These are phyloP conservation scores for Romanogobio albipinnatus DNA, from an alignment of 2,113 vertebrate genomes.

Conservation along the genomic window DNA sequence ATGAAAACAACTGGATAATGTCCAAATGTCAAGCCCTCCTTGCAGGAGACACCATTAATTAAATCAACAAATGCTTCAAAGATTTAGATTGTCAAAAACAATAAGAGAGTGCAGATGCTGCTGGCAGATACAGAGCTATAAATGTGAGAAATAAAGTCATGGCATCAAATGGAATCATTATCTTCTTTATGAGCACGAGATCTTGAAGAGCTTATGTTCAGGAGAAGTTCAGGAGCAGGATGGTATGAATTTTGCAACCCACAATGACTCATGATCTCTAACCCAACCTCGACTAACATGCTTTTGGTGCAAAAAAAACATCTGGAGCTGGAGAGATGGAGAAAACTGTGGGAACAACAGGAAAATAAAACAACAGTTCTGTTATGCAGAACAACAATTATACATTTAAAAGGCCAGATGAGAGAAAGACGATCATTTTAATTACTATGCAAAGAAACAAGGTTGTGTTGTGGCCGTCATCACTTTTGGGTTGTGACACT, in stretches of 20 bases:
- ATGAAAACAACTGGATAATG: background rate
- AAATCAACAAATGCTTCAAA: slow-evolving; percentile 31
- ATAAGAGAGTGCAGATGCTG: slow-evolving; percentile 46
- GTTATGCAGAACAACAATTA: background rate
- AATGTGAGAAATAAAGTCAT: background rate
- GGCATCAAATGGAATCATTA: slow-evolving; percentile 4
- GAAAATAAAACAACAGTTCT: slow-evolving; percentile 25
- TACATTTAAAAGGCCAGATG: slow-evolving; percentile 8
- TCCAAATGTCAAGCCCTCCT: background rate
- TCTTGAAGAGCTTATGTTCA: slow-evolving; percentile 35
- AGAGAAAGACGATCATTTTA: slow-evolving; percentile 28
- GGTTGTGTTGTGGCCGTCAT: background rate
- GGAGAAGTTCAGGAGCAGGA: slow-evolving; percentile 49
- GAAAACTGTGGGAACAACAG: slow-evolving; percentile 4
- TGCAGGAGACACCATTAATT: background rate
- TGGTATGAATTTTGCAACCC: slow-evolving; percentile 63
- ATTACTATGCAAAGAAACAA: background rate
- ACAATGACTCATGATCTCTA: slow-evolving; percentile 60
- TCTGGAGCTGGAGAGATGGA: slow-evolving; percentile 34
- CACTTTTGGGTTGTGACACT: background rate
- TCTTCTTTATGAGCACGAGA: background rate
- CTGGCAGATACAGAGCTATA: background rate
- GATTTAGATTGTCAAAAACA: slow-evolving; percentile 44
- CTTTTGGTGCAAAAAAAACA: slow-evolving; percentile 32
- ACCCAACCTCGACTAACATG: slow-evolving; percentile 33